These are phyloP conservation scores for Datnioides undecimradiatus DNA, from an alignment of 2,113 vertebrate species.

Conservation along the genomic window DNA sequence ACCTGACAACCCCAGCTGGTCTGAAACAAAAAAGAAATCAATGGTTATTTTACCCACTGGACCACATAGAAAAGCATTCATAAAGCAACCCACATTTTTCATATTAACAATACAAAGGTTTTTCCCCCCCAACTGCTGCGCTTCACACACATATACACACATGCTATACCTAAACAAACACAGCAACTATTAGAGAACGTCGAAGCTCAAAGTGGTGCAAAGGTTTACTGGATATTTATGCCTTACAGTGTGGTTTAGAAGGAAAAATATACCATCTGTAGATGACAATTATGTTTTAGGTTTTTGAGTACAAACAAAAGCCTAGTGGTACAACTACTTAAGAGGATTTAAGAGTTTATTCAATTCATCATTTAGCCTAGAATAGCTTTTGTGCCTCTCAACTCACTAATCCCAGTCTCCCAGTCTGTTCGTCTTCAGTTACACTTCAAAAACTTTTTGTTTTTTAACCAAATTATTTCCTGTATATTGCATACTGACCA, in stretches of 20 bases:
- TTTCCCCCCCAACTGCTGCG: conserved; percentile 41
- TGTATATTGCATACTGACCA: neutral
- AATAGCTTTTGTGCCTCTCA: neutral
- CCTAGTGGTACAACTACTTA: neutral
- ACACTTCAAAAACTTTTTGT: neutral
- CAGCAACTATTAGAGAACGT: neutral
- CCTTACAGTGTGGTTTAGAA: conserved; percentile 5
- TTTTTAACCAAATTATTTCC: neutral
- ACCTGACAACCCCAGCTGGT: conserved; percentile 31
- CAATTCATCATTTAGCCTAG: conserved; percentile 10
- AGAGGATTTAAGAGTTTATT: conserved; percentile 23
- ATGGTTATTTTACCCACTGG: conserved; percentile 60
- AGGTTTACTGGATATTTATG: neutral
- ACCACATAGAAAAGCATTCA: conserved; percentile 31
- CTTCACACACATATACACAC: neutral
- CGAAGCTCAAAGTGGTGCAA: neutral
- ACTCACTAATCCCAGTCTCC: neutral
- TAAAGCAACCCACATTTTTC: conserved; percentile 19
- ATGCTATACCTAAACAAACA: neutral
- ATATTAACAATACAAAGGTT: conserved; percentile 3
- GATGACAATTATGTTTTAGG: neutral
- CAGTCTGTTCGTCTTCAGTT: neutral
- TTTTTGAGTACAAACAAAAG: neutral
- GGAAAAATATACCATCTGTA: neutral
- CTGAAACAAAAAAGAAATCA: conserved; percentile 65